These are phyloP conservation scores for Drosophila neocordata DNA, from an alignment of 1,140 invertebrate species.

Conservation along the genomic window DNA sequence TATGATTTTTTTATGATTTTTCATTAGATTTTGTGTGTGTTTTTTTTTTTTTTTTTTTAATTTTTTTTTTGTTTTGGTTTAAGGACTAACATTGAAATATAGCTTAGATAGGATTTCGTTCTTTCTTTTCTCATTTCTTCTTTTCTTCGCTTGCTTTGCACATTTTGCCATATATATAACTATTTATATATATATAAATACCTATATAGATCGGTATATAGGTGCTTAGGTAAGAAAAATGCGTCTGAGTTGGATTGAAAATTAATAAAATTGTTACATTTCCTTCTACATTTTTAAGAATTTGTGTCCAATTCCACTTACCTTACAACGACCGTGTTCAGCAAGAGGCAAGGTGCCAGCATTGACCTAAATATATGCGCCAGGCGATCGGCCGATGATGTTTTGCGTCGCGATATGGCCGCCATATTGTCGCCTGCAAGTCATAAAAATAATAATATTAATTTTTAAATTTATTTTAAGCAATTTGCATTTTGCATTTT, in stretches of 20 bases:
- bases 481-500: constrained; percentile 51
- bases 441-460: constrained; percentile 31
- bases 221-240: constrained; percentile 79
- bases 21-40: constrained; percentile 29
- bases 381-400: constrained; percentile 81
- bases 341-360: constrained; percentile 77
- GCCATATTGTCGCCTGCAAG: constrained; percentile 83
- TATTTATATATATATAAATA: constrained; percentile 18
- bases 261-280: constrained; percentile 24
- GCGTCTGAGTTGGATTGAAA: constrained; percentile 43
- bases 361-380: constrained; percentile 80
- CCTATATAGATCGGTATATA: neutral
- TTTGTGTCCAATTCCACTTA: constrained; percentile 51
- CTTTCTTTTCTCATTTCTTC: constrained; percentile 33
- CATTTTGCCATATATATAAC: constrained; percentile 14
- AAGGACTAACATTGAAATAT: constrained; percentile 74
- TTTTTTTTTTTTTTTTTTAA: constrained; percentile 48
- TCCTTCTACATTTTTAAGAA: constrained; percentile 6
- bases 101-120: constrained; percentile 74
- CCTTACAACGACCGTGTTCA: constrained; percentile 79
- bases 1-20: constrained; percentile 39
- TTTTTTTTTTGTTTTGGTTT: constrained; percentile 35
- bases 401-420: constrained; percentile 82
- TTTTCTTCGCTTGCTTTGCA: constrained; percentile 10
- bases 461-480: constrained; percentile 3